phyloP scores from a whole-genome alignment of 2,888 invertebrate species.

The Drosophila neotestacea region DNA sequence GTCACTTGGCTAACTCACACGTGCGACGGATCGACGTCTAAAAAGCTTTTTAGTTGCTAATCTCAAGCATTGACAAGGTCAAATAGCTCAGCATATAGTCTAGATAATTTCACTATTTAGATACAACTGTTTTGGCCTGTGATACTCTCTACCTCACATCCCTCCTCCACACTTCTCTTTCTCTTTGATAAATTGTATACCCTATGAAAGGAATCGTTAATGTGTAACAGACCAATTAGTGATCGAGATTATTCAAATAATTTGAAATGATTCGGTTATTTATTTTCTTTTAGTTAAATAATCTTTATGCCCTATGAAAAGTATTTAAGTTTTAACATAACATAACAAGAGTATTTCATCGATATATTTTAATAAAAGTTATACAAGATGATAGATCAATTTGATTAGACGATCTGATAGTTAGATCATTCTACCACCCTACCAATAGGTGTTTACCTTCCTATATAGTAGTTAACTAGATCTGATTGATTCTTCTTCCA shows the following conservation, averaged over 20 bases:
- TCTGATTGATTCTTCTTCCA: not conserved
- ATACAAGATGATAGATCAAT: too few species aligned
- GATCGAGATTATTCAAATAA: not conserved
- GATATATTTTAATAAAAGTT: too few species aligned
- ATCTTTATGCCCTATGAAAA: not conserved
- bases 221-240: not conserved
- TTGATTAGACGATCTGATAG: too few species aligned
- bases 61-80: slow-evolving; percentile 62
- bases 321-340: too few species aligned
- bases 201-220: not conserved
- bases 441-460: not conserved
- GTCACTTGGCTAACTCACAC: slow-evolving; percentile 39
- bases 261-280: not conserved
- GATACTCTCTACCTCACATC: slow-evolving; percentile 15
- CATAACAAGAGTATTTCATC: too few species aligned
- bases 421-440: not conserved
- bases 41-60: slow-evolving; percentile 26
- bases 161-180: not conserved
- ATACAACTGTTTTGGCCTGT: slow-evolving; percentile 18
- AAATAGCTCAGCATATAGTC: slow-evolving; percentile 32
- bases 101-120: slow-evolving; percentile 35
- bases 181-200: not conserved
- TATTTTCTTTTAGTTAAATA: not conserved
- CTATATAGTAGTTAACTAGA: not conserved
- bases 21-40: slow-evolving; percentile 22